These are phyloP conservation scores for Tribolium madens DNA, from an alignment of 1,140 invertebrate genomes.

Conservation along the genomic window DNA sequence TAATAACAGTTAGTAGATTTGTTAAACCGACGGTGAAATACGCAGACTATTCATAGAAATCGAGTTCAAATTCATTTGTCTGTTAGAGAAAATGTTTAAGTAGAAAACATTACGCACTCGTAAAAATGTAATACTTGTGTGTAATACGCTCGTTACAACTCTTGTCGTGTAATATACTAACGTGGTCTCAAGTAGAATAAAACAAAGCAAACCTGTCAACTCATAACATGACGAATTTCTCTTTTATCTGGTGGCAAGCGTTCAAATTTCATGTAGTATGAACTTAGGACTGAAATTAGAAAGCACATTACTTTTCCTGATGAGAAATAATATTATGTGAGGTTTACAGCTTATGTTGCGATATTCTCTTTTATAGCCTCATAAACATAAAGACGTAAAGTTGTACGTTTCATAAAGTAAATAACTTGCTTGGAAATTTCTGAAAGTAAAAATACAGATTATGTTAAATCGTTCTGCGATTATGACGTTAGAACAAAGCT, in stretches of 20 bases:
- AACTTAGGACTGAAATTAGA: background rate
- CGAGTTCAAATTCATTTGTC: too few relatives aligned
- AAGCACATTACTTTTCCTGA: slow-evolving; percentile 23
- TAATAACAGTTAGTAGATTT: background rate
- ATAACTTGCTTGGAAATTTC: slow-evolving; percentile 18
- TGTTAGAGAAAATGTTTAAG: too few relatives aligned
- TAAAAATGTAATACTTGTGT: too few relatives aligned
- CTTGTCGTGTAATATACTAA: too few relatives aligned
- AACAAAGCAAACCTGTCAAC: too few relatives aligned
- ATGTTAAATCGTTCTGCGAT: background rate
- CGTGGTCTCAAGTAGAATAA: too few relatives aligned
- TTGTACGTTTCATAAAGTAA: slow-evolving; percentile 21
- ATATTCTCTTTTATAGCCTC: slow-evolving; percentile 1
- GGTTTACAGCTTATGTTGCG: slow-evolving; percentile 2
- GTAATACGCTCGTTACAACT: too few relatives aligned
- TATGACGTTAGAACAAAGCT: background rate
- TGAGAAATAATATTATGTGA: slow-evolving; percentile 30
- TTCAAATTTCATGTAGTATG: too few relatives aligned
- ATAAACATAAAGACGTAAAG: slow-evolving; percentile 28
- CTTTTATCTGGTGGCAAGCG: too few relatives aligned
- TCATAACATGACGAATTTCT: too few relatives aligned
- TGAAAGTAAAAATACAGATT: slow-evolving; percentile 10
- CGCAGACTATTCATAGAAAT: background rate
- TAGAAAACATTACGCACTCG: too few relatives aligned
- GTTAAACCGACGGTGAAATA: background rate